A percentile compares a stretch with the other conserved stretches of the same genome.
Conservation (phyloP, 1,140 invertebrate species). For the Formica exsecta region DNA sequence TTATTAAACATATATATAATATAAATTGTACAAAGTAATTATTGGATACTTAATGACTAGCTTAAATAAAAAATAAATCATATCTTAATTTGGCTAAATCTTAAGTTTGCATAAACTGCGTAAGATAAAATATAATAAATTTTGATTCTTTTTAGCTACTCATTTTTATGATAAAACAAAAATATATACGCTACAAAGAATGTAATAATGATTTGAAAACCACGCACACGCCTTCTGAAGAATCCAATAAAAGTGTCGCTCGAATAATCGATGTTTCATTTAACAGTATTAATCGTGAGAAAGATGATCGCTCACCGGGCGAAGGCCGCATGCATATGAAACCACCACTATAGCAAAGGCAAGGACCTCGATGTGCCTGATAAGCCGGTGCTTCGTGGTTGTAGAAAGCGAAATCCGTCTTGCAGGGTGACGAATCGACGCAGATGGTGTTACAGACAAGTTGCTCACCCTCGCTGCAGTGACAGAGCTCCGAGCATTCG, state of each 20-base stretch:
- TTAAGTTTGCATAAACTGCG: not conserved
- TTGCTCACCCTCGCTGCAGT: conserved; percentile 91
- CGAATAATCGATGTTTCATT: not conserved
- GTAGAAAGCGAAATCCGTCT: conserved; percentile 94
- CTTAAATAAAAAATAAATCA: not conserved
- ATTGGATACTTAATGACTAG: not conserved
- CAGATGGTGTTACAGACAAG: conserved; percentile 95
- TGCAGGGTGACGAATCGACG: conserved; percentile 93
- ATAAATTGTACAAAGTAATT: not conserved
- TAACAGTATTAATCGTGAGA: not conserved
- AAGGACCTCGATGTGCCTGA: conserved; percentile 94
- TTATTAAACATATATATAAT: not conserved
- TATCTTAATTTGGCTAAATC: not conserved
- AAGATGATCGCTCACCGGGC: conserved; percentile 88
- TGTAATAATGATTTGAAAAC: not conserved
- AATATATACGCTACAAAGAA: not conserved
- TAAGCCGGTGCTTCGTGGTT: conserved; percentile 95
- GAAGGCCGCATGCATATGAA: conserved; percentile 96
- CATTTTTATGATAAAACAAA: conserved; percentile 2
- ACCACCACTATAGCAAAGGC: conserved; percentile 95
- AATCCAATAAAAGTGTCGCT: not conserved
- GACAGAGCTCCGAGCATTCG: conserved; percentile 93
- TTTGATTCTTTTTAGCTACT: not conserved
- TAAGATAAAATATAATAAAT: not conserved
- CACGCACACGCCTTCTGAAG: not conserved